Percentiles rank a stretch among this genome's conserved stretches.
These are phyloP conservation scores for Scaptomyza caliginosa DNA, from an alignment of 2,888 invertebrate species.

Conservation along the genomic window DNA sequence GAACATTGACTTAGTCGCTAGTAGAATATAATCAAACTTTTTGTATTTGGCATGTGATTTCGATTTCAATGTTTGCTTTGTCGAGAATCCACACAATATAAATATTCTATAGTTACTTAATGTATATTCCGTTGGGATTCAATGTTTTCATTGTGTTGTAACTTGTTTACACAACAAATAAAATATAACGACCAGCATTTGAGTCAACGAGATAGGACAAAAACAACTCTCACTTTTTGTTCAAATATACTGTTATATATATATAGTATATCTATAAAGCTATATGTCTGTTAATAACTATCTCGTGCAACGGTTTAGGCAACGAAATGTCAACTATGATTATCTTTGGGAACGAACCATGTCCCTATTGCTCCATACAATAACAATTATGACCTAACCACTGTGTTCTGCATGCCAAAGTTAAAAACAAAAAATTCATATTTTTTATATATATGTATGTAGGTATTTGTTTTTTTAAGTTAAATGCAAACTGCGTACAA, in stretches of 20 bases:
- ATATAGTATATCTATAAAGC: conserved; percentile 1
- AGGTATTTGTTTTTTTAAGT: conserved; percentile 2
- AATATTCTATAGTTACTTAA: conserved; percentile 8
- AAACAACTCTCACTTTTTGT: conserved; percentile 44
- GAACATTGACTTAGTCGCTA: conserved; percentile 26
- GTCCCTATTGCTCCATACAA: conserved; percentile 2
- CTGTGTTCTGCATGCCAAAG: conserved; percentile 28
- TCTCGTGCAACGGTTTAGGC: conserved; percentile 53
- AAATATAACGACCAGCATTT: conserved; percentile 33
- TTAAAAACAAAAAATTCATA: conserved; percentile 61
- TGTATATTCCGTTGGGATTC: not conserved
- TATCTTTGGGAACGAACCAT: conserved; percentile 44
- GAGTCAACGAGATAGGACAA: conserved; percentile 7
- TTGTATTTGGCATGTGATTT: conserved; percentile 2
- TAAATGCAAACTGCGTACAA: conserved; percentile 11
- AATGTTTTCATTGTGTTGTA: not conserved
- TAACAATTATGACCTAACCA: conserved; percentile 65
- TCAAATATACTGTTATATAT: no score
- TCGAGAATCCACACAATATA: conserved; percentile 20
- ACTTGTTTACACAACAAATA: conserved; percentile 42
- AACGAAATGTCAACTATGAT: conserved; percentile 68
- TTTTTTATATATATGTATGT: not conserved
- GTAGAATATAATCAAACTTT: not conserved
- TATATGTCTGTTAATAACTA: conserved; percentile 27
- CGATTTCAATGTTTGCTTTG: conserved; percentile 24